These are phyloP conservation scores for Leistus spinibarbis DNA, from an alignment of 2,888 invertebrate species.

Conservation along the genomic window DNA sequence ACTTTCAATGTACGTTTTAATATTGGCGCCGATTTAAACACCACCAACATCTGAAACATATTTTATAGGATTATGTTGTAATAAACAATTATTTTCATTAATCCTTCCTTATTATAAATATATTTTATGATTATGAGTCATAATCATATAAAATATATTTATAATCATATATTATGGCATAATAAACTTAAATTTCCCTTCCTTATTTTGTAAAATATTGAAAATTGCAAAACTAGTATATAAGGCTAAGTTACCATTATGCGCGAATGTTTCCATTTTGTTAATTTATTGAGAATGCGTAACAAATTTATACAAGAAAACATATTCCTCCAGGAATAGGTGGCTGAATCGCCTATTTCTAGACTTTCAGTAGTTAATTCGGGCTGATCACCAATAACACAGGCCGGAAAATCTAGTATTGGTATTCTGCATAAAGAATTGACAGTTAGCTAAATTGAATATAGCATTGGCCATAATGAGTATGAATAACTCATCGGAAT, in stretches of 20 bases:
- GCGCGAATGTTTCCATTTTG: conserved; percentile 99
- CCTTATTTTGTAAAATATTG: too few species aligned
- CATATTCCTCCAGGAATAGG: conserved; percentile 96
- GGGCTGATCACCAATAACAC: conserved; percentile 93
- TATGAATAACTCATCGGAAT: too few species aligned
- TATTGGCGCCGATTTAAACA: conserved; percentile 99
- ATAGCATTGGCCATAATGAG: neutral
- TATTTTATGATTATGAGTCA: too few species aligned
- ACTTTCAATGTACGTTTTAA: conserved; percentile 95
- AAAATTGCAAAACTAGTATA: too few species aligned
- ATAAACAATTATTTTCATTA: neutral
- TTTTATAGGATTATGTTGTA: neutral
- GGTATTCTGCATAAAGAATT: conserved; percentile 69
- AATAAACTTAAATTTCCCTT: too few species aligned
- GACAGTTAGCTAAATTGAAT: neutral
- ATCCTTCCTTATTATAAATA: too few species aligned
- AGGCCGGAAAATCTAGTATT: conserved; percentile 92
- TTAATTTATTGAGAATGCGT: conserved; percentile 95
- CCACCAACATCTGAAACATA: conserved; percentile 82
- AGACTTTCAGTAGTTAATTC: conserved; percentile 91
- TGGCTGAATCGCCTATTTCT: conserved; percentile 81
- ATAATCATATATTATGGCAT: too few species aligned
- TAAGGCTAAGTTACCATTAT: too few species aligned
- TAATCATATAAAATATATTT: too few species aligned
- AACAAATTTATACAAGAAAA: conserved; percentile 97